Base-by-base conservation (phyloP, 2,797 vertebrate species). In the Furcifer pardalis region DNA sequence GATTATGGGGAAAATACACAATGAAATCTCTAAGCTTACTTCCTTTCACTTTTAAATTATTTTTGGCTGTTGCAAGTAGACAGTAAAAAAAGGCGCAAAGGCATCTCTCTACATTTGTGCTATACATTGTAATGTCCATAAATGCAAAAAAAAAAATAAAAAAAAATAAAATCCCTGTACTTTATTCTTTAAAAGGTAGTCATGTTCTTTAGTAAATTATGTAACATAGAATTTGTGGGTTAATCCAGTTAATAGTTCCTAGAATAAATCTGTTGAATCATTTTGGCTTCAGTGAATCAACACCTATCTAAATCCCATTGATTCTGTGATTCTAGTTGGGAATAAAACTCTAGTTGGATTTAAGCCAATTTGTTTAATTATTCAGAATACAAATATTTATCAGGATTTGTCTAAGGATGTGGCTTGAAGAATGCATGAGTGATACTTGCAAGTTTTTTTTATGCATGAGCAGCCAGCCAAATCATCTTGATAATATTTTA, bases 1-100 rank as follows among this genome's bases (percentile, higher is more conserved):
- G 97, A 90, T 76, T 87, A 79, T 42, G 77, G 44, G 60, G 35
- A 0, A 79, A 85, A 17, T 62, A 37, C 73, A n/a, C 66, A 40
- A 30, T 13, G 19, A 56, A 15, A 42, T 4, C 9, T 88, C 84
- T 63, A 66, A 79, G 17, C 42, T 74, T 85, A 12, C 23, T 17
- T 83, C 0, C 74, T 82, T 86, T 79, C 72, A 12, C 27, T 9
- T 81, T 23, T 49, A 30, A 37, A 10, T 40, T 7, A 44, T 37
- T 89, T 89, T 62, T 23, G 6, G 44, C 10, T 5, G 0, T 35
- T 46, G 23, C n/a, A 4, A 3, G 7, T 74, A 81, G 30, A 9
- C 8, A 74, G 37, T 35, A 32, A 44, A 15, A 63, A 74, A n/a
- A n/a, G n/a, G 8, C 42, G 40, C 42, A 82, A 49, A 23, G n/a